Evolutionary conservation across 2,113 vertebrate genomes (phyloP).

Genomic region (Piprites chloris): DNA sequence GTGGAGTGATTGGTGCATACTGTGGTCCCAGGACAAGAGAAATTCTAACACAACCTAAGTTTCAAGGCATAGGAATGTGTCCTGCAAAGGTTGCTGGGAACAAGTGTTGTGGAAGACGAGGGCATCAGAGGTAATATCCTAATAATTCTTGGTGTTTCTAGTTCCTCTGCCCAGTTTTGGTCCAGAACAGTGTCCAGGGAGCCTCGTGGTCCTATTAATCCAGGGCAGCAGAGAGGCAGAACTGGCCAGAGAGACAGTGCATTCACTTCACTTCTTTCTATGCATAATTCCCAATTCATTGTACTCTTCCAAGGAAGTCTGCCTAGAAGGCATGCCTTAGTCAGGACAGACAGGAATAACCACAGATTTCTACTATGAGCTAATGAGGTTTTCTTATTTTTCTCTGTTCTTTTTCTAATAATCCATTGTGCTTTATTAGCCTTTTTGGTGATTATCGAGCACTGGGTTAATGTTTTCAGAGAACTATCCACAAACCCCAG

Average conservation of each 20-base stretch:
- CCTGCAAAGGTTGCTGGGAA: neutral
- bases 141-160: neutral
- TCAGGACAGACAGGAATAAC: neutral
- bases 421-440: neutral
- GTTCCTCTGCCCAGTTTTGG: neutral
- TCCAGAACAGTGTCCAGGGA: neutral
- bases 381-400: conserved; percentile 15
- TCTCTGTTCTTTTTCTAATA: neutral
- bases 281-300: neutral
- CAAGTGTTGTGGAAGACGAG: neutral
- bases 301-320: neutral
- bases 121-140: neutral
- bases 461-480: conserved; percentile 19
- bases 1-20: neutral
- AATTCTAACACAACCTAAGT: neutral
- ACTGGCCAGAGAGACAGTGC: neutral
- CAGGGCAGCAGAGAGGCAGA: neutral
- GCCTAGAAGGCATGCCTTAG: neutral
- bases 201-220: neutral
- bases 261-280: neutral
- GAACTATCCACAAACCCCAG: neutral
- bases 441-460: neutral
- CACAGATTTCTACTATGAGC: neutral
- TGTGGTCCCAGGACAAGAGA: neutral
- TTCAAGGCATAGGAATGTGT: neutral